Percentiles rank a stretch among this genome's conserved stretches.
Conservation (phyloP, 2,113 vertebrate genomes). For the Chamaetylas fuelleborni region DNA sequence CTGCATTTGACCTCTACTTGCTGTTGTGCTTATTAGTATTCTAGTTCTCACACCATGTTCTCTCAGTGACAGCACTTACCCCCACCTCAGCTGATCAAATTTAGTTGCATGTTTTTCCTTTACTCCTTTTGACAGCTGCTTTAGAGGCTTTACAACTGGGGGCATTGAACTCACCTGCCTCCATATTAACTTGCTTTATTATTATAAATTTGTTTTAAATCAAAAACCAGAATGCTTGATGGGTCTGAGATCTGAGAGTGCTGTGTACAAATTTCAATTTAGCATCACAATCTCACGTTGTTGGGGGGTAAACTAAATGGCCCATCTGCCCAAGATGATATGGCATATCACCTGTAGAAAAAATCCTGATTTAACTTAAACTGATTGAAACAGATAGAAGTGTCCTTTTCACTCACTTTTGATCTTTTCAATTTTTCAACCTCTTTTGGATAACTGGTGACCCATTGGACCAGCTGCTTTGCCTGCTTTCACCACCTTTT, state of each 20-base stretch:
- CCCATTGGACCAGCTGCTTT: background rate
- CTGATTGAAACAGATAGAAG: background rate
- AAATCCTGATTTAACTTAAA: background rate
- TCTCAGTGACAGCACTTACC: background rate
- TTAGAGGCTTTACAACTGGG: background rate
- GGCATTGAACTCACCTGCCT: background rate
- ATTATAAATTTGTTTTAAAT: background rate
- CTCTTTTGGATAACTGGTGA: background rate
- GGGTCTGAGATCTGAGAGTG: background rate
- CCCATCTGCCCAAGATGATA: background rate
- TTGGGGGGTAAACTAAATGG: background rate
- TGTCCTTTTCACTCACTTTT: background rate
- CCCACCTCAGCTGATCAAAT: background rate
- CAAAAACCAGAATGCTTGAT: background rate
- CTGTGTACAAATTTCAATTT: background rate
- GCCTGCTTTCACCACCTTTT: background rate
- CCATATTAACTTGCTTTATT: background rate
- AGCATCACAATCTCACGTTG: background rate
- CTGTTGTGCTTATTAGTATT: background rate
- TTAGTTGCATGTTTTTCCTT: background rate
- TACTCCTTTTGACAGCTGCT: background rate
- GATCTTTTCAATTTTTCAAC: background rate
- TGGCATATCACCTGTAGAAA: background rate
- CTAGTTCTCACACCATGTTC: background rate
- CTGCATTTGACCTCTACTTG: background rate